These are phyloP conservation scores for Caracal caracal DNA, from an alignment of 2,113 vertebrate genomes.

Conservation along the genomic window DNA sequence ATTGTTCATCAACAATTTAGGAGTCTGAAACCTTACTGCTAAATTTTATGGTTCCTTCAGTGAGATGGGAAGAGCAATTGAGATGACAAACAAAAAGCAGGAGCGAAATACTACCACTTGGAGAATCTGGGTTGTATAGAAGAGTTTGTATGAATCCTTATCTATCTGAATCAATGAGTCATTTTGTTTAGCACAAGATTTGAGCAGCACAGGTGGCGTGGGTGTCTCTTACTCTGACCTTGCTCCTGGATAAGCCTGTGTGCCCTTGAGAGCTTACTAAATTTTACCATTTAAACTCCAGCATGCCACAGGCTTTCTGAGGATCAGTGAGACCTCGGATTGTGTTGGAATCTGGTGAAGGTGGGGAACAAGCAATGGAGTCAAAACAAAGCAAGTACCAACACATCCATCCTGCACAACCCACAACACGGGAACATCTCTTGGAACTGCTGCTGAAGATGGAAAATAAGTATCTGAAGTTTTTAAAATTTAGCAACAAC, in stretches of 20 bases:
- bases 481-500: neutral
- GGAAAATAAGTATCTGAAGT: neutral
- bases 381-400: neutral
- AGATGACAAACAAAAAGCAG: neutral
- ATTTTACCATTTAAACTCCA: neutral
- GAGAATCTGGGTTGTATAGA: neutral
- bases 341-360: neutral
- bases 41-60: neutral
- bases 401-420: neutral
- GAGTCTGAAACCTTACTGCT: neutral
- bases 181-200: neutral
- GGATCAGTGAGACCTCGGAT: neutral
- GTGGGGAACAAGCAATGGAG: neutral
- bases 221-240: neutral
- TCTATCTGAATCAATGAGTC: neutral
- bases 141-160: neutral
- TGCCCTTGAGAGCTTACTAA: neutral
- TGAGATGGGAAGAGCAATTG: neutral
- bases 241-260: neutral
- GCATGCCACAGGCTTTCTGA: neutral
- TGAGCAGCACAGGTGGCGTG: neutral
- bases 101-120: neutral
- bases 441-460: fast-evolving
- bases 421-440: neutral
- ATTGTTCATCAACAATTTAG: neutral